These are phyloP conservation scores for Scleropages formosus DNA, from an alignment of 2,797 vertebrate species.

Conservation along the genomic window DNA sequence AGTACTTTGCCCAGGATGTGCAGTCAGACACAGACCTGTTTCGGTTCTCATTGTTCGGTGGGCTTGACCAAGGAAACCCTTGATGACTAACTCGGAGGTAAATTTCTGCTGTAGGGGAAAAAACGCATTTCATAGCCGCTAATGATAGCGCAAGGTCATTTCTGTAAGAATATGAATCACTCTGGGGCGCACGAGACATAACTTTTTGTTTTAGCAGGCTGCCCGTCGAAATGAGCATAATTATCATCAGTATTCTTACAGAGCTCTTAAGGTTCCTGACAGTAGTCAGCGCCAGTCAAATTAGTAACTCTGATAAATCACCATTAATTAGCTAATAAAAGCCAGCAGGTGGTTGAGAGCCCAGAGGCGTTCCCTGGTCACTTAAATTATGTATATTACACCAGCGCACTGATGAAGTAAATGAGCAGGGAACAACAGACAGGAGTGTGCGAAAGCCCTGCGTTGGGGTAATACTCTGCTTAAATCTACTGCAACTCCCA, in stretches of 20 bases:
- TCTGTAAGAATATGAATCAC: constrained; percentile 65
- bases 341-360: constrained; percentile 90
- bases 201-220: constrained; percentile 80
- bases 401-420: constrained; percentile 75
- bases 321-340: constrained; percentile 99
- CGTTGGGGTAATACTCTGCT: constrained; percentile 64
- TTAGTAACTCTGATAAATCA: constrained; percentile 95
- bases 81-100: background rate
- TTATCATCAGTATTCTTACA: constrained; percentile 86
- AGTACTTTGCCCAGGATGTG: background rate
- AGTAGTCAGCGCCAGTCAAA: constrained; percentile 85
- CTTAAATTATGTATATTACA: constrained; percentile 94
- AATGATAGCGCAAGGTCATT: constrained; percentile 69
- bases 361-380: constrained; percentile 86
- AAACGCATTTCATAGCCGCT: constrained; percentile 53
- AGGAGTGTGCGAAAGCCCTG: constrained; percentile 60
- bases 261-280: constrained; percentile 79
- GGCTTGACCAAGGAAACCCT: constrained; percentile 36
- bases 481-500: constrained; percentile 67
- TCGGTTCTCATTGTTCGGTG: background rate
- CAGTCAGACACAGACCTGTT: background rate
- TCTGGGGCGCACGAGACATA: constrained; percentile 71
- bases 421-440: constrained; percentile 75
- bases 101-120: constrained; percentile 40
- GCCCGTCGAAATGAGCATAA: constrained; percentile 83